Percentiles rank a stretch among this genome's conserved stretches.
Evolutionary conservation across 2,888 invertebrate genomes (phyloP).

Genomic region (Keiferia lycopersicella): DNA sequence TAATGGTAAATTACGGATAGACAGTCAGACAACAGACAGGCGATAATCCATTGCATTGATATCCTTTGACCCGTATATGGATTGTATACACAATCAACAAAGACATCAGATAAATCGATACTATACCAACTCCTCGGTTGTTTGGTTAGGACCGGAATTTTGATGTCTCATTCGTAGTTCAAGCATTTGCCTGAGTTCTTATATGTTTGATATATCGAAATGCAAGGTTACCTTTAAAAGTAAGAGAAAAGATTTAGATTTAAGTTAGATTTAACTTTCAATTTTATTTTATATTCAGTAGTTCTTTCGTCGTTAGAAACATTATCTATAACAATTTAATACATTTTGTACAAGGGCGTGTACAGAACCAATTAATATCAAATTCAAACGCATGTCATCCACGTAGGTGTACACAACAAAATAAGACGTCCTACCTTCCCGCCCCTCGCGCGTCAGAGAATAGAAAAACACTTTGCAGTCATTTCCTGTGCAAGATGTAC

Average conservation of each 20-base stretch:
- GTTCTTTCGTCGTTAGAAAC: too few relatives aligned
- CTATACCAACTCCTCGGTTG: background rate
- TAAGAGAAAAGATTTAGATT: too few relatives aligned
- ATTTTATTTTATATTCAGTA: too few relatives aligned
- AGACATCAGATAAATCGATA: background rate
- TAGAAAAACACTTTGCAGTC: conserved; percentile 78
- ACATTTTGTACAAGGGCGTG: background rate
- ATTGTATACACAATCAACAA: background rate
- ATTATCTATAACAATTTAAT: background rate
- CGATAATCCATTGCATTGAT: background rate
- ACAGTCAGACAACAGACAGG: background rate
- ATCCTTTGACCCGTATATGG: background rate
- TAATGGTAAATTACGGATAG: too few relatives aligned
- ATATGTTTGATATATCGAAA: too few relatives aligned
- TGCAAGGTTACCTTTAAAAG: too few relatives aligned
- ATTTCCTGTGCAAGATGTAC: conserved; percentile 76
- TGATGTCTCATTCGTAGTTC: too few relatives aligned
- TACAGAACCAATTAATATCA: background rate
- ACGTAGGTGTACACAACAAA: background rate
- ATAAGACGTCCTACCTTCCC: conserved; percentile 35
- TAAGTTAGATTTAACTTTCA: too few relatives aligned
- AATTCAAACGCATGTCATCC: conserved; percentile 6
- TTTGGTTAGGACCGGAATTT: background rate
- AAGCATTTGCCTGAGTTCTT: too few relatives aligned
- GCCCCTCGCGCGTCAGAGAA: conserved; percentile 55